Evolutionary conservation across 2,113 vertebrate species (phyloP).

Genomic region (Corythaeola cristata): DNA sequence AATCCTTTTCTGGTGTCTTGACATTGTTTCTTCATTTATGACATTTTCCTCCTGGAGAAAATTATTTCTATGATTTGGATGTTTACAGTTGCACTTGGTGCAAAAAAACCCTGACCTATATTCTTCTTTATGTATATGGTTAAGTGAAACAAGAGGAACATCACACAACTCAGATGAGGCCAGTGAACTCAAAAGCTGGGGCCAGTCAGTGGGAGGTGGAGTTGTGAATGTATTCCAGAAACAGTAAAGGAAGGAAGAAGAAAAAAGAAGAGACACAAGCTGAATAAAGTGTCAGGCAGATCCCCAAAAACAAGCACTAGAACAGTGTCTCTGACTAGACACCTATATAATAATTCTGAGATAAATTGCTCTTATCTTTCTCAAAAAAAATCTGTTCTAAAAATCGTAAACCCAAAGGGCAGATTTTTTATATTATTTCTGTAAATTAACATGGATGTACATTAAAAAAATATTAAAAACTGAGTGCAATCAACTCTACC

Average conservation of each 20-base stretch:
- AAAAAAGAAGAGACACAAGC: background rate
- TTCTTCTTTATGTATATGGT: background rate
- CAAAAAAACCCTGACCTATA: background rate
- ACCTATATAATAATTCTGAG: background rate
- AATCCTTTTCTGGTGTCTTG: background rate
- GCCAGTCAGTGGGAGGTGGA: background rate
- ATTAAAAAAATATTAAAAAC: background rate
- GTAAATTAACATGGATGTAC: background rate
- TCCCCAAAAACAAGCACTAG: background rate
- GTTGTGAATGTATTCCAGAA: background rate
- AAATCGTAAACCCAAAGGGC: accelerated
- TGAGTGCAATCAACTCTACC: background rate
- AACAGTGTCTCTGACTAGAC: background rate
- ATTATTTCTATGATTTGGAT: background rate
- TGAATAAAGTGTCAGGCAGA: background rate
- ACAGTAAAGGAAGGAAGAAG: background rate
- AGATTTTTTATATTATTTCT: background rate
- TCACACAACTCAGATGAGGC: background rate
- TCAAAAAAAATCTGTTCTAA: background rate
- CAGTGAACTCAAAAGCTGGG: background rate
- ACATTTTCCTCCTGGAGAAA: background rate
- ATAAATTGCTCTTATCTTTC: background rate
- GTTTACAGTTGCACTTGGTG: background rate
- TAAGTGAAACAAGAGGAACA: background rate
- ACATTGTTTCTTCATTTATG: background rate